phyloP scores from a whole-genome alignment of 2,113 vertebrate genomes.

The Meriones unguiculatus region DNA sequence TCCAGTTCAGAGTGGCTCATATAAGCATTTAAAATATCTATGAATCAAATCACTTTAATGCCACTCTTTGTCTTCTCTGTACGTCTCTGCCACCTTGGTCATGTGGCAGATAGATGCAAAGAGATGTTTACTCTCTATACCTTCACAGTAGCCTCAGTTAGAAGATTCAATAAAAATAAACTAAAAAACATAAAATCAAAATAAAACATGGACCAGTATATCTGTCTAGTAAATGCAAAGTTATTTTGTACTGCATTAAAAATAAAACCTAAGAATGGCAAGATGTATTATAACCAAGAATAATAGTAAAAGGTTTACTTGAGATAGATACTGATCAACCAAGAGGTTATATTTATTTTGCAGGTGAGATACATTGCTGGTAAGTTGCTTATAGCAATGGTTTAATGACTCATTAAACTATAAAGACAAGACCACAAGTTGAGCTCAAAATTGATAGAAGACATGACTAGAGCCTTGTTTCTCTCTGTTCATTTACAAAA shows the following conservation, averaged over 20 bases:
- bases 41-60: not conserved
- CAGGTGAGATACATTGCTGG: not conserved
- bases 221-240: not conserved
- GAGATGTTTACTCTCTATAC: not conserved
- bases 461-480: not conserved
- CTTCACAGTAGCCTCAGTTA: not conserved
- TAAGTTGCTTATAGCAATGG: not conserved
- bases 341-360: not conserved
- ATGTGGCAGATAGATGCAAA: not conserved
- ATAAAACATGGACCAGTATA: not conserved
- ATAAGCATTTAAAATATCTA: not conserved
- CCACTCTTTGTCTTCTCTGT: not conserved
- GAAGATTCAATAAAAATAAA: not conserved
- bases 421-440: not conserved
- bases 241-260: not conserved
- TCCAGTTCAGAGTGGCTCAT: not conserved
- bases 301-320: not conserved
- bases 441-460: not conserved
- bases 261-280: not conserved
- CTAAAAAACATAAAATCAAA: not conserved
- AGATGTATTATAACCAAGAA: not conserved
- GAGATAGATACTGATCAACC: not conserved
- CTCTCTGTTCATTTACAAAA: not conserved
- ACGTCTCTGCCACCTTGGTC: not conserved
- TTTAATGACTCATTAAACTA: not conserved